Conservation (phyloP, 2,888 invertebrate species). For the Thymelicus sylvestris region DNA sequence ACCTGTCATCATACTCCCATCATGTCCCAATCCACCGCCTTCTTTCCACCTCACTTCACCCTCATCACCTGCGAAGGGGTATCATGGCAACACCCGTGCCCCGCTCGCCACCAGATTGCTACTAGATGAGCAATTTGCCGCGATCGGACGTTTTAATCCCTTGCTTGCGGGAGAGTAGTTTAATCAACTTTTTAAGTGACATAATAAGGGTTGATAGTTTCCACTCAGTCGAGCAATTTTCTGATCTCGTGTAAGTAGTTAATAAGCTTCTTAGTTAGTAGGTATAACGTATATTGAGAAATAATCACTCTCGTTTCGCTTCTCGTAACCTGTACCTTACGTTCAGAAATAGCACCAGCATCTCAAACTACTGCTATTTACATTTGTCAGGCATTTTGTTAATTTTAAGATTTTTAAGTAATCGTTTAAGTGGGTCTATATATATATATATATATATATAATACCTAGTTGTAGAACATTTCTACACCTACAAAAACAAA, state of each 20-base stretch:
- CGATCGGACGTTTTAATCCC: conserved; percentile 73
- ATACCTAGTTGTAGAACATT: too few species aligned
- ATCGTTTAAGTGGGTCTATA: too few species aligned
- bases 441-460: too few species aligned
- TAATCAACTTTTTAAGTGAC: conserved; percentile 48
- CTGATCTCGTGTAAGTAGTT: conserved; percentile 22
- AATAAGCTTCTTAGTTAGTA: too few species aligned
- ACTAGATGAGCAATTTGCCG: conserved; percentile 74
- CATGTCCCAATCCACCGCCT: conserved; percentile 9
- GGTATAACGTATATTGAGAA: too few species aligned
- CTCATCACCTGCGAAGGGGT: conserved; percentile 56
- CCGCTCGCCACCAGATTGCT: conserved; percentile 61
- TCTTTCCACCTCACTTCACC: conserved; percentile 32
- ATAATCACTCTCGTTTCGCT: too few species aligned
- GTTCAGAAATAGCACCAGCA: too few species aligned
- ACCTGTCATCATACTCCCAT: conserved; percentile 11
- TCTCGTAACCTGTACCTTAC: too few species aligned
- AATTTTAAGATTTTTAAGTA: too few species aligned
- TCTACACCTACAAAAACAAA: too few species aligned
- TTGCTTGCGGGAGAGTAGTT: conserved; percentile 46
- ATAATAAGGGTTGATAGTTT: conserved; percentile 18
- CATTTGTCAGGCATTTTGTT: too few species aligned
- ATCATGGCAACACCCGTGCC: conserved; percentile 59
- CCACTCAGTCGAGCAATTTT: conserved; percentile 20
- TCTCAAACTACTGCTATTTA: too few species aligned